Percentiles rank a stretch among this genome's conserved stretches.
These are phyloP conservation scores for Tachyglossus aculeatus DNA, from an alignment of 2,797 vertebrate genomes.

Conservation along the genomic window DNA sequence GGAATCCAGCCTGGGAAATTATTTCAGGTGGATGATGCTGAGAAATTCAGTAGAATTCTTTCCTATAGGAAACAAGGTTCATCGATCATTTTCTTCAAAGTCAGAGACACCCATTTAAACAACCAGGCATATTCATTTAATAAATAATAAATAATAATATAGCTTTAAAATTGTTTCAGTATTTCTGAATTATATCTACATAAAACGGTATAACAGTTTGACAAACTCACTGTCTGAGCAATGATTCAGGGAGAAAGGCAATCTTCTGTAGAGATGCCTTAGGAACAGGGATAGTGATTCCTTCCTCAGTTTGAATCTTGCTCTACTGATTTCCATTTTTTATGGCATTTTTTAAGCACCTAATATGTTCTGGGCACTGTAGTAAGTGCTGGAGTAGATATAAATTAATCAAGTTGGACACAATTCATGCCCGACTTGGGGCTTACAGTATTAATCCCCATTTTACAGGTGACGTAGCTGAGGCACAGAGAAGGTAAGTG, in stretches of 20 bases:
- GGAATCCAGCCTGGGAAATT: constrained; percentile 45
- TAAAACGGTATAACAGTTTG: background rate
- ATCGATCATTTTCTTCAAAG: constrained; percentile 49
- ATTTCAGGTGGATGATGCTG: constrained; percentile 49
- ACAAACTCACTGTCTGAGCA: background rate
- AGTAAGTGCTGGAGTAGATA: background rate
- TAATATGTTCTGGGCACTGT: background rate
- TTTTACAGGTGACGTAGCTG: no score
- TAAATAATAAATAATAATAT: constrained; percentile 14
- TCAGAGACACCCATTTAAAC: constrained; percentile 5
- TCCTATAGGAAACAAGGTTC: constrained; percentile 50
- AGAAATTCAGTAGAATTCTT: constrained; percentile 42
- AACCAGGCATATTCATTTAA: constrained; percentile 36
- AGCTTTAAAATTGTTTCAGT: constrained; percentile 16
- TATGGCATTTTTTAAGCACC: no score
- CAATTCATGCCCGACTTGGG: no score
- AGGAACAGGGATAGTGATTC: no score
- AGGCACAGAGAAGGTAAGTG: no score
- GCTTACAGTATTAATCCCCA: no score
- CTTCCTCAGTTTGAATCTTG: no score
- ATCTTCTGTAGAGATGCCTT: background rate
- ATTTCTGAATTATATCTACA: background rate
- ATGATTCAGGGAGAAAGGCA: background rate
- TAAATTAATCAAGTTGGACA: no score
- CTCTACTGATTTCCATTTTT: no score